Evolutionary conservation across 2,797 vertebrate species (phyloP), one percentile per base, ranked within the genome.

Genomic region (Lepilemur ruficaudatus): DNA sequence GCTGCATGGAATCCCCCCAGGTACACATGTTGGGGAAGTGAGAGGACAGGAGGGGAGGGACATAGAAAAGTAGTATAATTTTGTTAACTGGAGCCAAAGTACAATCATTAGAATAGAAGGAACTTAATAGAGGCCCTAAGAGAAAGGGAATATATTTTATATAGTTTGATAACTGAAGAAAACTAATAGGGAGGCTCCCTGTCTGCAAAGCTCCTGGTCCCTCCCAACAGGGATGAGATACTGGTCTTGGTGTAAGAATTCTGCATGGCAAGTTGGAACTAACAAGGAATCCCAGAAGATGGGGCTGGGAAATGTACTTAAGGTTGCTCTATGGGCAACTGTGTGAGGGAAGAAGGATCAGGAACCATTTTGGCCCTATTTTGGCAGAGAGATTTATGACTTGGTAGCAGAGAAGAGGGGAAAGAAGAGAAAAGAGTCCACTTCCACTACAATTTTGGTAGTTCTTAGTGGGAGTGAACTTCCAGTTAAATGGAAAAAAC

Each of bases 81-180:
- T 89, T 93, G 76, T 89, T 95, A 91, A 84, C n/a, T 82, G 69
- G 86, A 94, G 78, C 95, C 95, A 90, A 93, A 95, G 72, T 92
- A 92, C 93, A 97, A 92, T 96, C 88, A 59, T 83, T 79, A 96
- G 90, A 91, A 22, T 63, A 96, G 89, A 86, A 59, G 38, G 28
- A 94, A 80, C 59, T 85, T 85, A 83, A 69, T 25, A 95, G 92
- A 91, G 23, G 46, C 28, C 80, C 80, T 35, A 75, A 85, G 83
- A 85, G 67, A 94, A 92, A 79, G 67, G 80, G 41, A 5, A 43
- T 63, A 59, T 96, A 72, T 89, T 96, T 92, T 85, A 69, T 91
- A 78, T 80, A 90, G 57, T 75, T 82, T 88, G 86, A 69, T 84
- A 95, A 78, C 17, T 7, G n/a, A 86, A 85, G 69, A 78, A 93